Base-by-base conservation (phyloP, 2,113 vertebrate species). In the Zosterops pallidus region DNA sequence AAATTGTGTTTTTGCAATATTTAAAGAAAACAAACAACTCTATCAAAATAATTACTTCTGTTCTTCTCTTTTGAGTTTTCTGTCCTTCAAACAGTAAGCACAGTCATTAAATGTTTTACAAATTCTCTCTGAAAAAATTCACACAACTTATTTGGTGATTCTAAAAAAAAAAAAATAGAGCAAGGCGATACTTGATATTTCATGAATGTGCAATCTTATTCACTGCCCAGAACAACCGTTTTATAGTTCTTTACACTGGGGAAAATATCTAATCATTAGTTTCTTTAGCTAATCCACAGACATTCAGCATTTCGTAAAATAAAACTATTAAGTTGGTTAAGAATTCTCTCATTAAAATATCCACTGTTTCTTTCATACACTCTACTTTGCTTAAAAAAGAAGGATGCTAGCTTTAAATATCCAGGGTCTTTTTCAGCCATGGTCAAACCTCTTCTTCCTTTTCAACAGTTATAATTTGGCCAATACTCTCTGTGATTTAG, bases 161-260 rank as follows among this genome's bases (percentile, higher is more conserved):
- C 76, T 79, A 87, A 75, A 56, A 57, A 83, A 83, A 80, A 83
- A 80, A 81, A 85, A 80, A 1, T 69, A 82, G 42, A 95, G 7
- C 35, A 90, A 76, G 23, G 7, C 16, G 76, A 16, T 44, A 63
- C 42, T 76, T 78, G 46, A 16, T 83, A 84, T 90, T 72, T 93
- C 11, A 59, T 22, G 68, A 87, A 86, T 70, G 5, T 90, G 14
- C 87, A 64, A 91, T 92, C 33, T 72, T n/a, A 94, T 78, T 91
- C 67, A 50, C 29, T 94, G 93, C 94, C 75, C 71, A 90, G 50
- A 94, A 86, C 94, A 96, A 94, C 60, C 16, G 59, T 95, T 97
- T 83, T 91, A 75, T 75, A 94, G 42, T 60, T 83, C 52, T 92
- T 87, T 94, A 63, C 89, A 76, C 83, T 18, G 52, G 90, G 93